Evolutionary conservation across 2,888 invertebrate species (phyloP), one percentile per base, ranked within the genome.

Genomic region (Eutolmus rufibarbis): DNA sequence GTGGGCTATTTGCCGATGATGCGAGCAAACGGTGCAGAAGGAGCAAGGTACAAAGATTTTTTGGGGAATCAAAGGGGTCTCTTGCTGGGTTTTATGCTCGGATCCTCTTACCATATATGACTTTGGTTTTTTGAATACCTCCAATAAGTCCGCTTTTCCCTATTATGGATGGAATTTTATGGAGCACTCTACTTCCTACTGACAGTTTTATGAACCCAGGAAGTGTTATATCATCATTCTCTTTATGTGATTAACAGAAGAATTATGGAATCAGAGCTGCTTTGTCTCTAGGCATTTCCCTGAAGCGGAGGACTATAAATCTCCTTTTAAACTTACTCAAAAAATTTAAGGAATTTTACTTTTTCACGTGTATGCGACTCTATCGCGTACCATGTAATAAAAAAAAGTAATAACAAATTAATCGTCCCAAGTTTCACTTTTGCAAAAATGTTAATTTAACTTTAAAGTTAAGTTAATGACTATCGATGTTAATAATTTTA

Each of bases 171-270:
- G n/a, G 37, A 46, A 46, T 40, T 78, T 76, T 76, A 76, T 76
- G 76, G 76, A 40, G 76, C 76, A 34, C 40, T 76, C n/a, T 43
- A 78, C 78, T 40, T 78, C 78, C 43, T 78, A 43, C n/a, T 78
- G 78, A 78, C 78, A 78, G 78, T 78, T 78, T 78, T 78, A 78
- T 78, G 43, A 16, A 78, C 23, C 40, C 78, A 78, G 78, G 78
- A 78, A 78, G 78, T 78, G 40, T 78, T 78, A 28, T 78, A 78
- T 78, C 78, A 78, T 76, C 37, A 76, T 76, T 37, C 40, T n/a
- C 2, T 28, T 37, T 28, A n/a, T 76, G 76, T 76, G 34, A 37
- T 37, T 76, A 37, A 37, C 34, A 76, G 40, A 76, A 37, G 76
- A 78, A 23, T 78, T 78, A 78, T 78, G 78, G 46, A 78, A 46